These are phyloP conservation scores for Scomber scombrus DNA, from an alignment of 2,113 vertebrate genomes.

Conservation along the genomic window DNA sequence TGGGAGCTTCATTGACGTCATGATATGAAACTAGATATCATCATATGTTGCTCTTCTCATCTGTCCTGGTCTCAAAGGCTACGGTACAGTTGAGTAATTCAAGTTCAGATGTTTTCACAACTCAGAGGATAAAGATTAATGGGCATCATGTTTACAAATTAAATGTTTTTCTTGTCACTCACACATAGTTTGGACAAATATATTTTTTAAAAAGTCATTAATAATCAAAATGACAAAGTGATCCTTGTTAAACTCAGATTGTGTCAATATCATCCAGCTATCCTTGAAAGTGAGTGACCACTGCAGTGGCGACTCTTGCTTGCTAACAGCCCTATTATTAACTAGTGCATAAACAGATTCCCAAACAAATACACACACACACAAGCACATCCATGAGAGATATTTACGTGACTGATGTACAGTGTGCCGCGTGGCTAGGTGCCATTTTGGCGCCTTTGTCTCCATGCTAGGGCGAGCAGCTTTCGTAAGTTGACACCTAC, in stretches of 20 bases:
- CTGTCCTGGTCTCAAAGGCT: neutral
- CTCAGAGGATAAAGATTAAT: neutral
- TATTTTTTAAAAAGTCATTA: neutral
- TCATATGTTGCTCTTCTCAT: slow-evolving; percentile 29
- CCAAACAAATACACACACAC: slow-evolving; percentile 57
- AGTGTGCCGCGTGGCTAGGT: slow-evolving; percentile 59
- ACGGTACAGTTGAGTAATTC: slow-evolving; percentile 2
- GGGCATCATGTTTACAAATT: neutral
- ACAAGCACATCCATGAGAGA: slow-evolving; percentile 61
- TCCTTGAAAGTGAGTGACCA: slow-evolving; percentile 16
- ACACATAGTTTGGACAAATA: neutral
- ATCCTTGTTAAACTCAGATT: neutral
- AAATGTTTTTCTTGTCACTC: neutral
- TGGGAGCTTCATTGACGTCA: slow-evolving; percentile 20
- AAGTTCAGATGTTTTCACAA: slow-evolving; percentile 11
- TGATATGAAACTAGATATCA: slow-evolving; percentile 35
- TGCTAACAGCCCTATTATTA: slow-evolving; percentile 66
- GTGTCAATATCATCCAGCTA: neutral
- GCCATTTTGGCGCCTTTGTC: slow-evolving; percentile 86
- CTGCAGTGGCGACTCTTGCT: slow-evolving; percentile 22
- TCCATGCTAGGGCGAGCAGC: slow-evolving; percentile 82
- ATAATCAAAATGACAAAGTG: neutral
- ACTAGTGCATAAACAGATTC: slow-evolving; percentile 74
- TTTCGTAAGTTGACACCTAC: slow-evolving; percentile 80
- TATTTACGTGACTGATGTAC: slow-evolving; percentile 68